Base-by-base conservation (phyloP, 1,140 invertebrate genomes). In the Aphelenchoides besseyi region DNA sequence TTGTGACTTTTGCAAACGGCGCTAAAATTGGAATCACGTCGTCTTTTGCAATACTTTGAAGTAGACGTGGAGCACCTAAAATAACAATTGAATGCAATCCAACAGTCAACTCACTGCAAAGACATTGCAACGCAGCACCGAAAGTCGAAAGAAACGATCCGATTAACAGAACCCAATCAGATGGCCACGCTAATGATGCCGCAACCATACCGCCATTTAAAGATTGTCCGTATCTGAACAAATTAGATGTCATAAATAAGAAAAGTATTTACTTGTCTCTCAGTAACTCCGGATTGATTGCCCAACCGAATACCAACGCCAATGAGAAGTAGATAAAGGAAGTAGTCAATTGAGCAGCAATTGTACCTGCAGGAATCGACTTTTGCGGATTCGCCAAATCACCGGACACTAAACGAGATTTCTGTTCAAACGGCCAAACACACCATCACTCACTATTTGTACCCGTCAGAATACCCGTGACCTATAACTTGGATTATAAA, bases 381-480 rank as follows among this genome's bases (percentile, higher is more conserved):
- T 92, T 95, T 86, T 97, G 94, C 32, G 95, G 95, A 87, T 99
- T 95, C 26, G 92, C 93, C 78, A 99, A 89, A 86, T 99, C 97
- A 76, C 97, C 81, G 61, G 71, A 74, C 81, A 83, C 33, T 79
- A 18, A 70, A 71, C 16, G 5, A 70, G 33, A 70, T 67, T 64
- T 29, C 5, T 53, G 18, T 18, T n/a, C n/a, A 68, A 68, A 63
- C 9, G 3, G 12, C 3, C 54, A 23, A 66, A 3, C n/a, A 66
- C 63, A 16, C 52, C 5, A 18, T 94, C 94, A 3, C 97, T 94
- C 57, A 95, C 95, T 78, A 41, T 79, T 81, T 16, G 79, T 74
- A 3, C 97, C 97, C 61, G 95, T 96, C 91, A 98, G 96, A 71
- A 99, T 98, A 1, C 97, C 97, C 5, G 97, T 99, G 1, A 98